phyloP scores from a whole-genome alignment of 2,113 vertebrate genomes.

The Pagrus major region DNA sequence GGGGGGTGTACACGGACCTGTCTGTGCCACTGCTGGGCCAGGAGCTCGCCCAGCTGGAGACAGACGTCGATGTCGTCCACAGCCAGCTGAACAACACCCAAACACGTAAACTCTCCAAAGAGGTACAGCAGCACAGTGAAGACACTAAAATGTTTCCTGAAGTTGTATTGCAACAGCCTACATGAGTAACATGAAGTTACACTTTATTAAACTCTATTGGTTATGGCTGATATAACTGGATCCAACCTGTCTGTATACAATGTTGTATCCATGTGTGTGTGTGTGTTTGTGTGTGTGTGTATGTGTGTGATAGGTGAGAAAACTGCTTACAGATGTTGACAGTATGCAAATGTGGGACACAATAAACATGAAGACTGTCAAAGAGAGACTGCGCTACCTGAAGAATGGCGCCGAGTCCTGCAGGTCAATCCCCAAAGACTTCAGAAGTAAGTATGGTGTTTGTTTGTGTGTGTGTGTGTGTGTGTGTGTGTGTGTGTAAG shows the following conservation, averaged over 20 bases:
- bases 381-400: slow-evolving; percentile 74
- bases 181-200: not conserved
- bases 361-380: slow-evolving; percentile 79
- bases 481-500: too few relatives aligned
- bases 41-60: slow-evolving; percentile 73
- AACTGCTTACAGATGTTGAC: slow-evolving; percentile 55
- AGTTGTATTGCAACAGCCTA: too few relatives aligned
- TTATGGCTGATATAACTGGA: too few relatives aligned
- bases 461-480: too few relatives aligned
- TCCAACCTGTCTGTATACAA: too few relatives aligned
- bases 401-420: slow-evolving; percentile 79
- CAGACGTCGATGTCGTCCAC: slow-evolving; percentile 53
- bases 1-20: slow-evolving; percentile 73
- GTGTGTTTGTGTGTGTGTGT: not conserved
- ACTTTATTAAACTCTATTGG: not conserved
- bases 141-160: too few relatives aligned
- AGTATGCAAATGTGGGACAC: slow-evolving; percentile 65
- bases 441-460: slow-evolving; percentile 65
- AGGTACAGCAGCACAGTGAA: slow-evolving; percentile 67
- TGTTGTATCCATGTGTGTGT: too few relatives aligned
- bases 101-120: slow-evolving; percentile 62
- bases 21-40: slow-evolving; percentile 64
- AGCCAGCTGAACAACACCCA: slow-evolving; percentile 40
- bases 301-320: slow-evolving; percentile 66
- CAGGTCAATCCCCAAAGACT: slow-evolving; percentile 74